phyloP scores from a whole-genome alignment of 2,888 invertebrate species.

The Hyles lineata region DNA sequence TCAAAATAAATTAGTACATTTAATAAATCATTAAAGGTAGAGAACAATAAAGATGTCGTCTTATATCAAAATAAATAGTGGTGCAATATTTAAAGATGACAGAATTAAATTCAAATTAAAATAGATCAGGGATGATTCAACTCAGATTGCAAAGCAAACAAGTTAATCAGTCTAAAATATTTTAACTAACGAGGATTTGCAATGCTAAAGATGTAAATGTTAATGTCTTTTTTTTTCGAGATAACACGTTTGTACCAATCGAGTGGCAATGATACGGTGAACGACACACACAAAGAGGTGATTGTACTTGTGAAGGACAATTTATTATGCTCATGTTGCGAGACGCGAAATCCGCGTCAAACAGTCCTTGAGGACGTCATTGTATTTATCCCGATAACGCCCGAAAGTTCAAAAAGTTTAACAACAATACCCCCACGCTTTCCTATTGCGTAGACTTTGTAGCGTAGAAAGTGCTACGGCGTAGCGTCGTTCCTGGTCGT shows the following conservation, averaged over 20 bases:
- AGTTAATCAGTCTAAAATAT: neutral
- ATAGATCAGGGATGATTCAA: neutral
- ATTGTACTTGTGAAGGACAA: conserved; percentile 18
- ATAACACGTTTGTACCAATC: conserved; percentile 4
- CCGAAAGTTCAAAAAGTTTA: neutral
- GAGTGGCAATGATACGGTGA: neutral
- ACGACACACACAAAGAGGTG: conserved; percentile 1
- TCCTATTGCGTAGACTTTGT: conserved; percentile 34
- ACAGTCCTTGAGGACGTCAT: neutral
- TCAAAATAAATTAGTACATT: no score
- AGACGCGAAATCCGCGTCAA: neutral
- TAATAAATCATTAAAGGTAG: no score
- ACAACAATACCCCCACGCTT: neutral
- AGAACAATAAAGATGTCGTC: no score
- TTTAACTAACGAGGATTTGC: neutral
- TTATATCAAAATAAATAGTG: no score
- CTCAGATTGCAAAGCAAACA: neutral
- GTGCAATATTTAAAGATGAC: no score
- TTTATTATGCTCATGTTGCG: neutral
- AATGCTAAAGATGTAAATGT: neutral
- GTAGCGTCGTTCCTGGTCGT: conserved; percentile 48
- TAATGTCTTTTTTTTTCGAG: neutral
- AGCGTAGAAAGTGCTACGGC: conserved; percentile 53
- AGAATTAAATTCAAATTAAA: neutral
- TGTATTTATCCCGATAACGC: neutral